Conservation (phyloP, 2,113 vertebrate genomes). For the Trichechus manatus region DNA sequence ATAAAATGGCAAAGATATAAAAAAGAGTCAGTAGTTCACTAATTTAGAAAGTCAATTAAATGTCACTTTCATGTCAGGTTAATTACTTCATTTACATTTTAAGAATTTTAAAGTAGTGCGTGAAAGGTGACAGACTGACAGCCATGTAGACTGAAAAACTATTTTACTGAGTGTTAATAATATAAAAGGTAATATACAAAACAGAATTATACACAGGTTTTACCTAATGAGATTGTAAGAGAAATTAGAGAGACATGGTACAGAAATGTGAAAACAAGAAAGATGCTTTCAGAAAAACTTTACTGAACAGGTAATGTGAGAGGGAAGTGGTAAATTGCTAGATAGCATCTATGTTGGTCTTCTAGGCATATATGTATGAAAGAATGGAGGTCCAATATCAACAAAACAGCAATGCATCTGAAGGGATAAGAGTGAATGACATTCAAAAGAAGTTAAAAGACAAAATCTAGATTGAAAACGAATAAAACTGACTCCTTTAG, state of each 20-base stretch:
- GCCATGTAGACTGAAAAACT: slow-evolving; percentile 42
- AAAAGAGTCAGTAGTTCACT: slow-evolving; percentile 74
- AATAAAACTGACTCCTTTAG: slow-evolving; percentile 11
- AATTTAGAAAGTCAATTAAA: slow-evolving; percentile 79
- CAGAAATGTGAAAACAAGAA: slow-evolving; percentile 3
- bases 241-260: neutral
- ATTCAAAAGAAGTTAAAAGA: slow-evolving; percentile 41
- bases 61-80: slow-evolving; percentile 77
- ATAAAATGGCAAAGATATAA: slow-evolving; percentile 75
- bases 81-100: slow-evolving; percentile 83
- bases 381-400: neutral
- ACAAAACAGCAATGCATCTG: slow-evolving; percentile 22
- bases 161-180: slow-evolving; percentile 75
- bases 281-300: slow-evolving; percentile 46
- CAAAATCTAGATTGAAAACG: slow-evolving; percentile 12
- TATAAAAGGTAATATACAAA: slow-evolving; percentile 72
- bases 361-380: neutral
- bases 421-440: neutral
- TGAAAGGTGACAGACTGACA: slow-evolving; percentile 64
- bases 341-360: neutral
- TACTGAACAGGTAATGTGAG: neutral
- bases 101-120: slow-evolving; percentile 64
- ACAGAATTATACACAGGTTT: slow-evolving; percentile 57
- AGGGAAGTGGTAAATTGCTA: neutral
- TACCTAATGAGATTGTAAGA: slow-evolving; percentile 15